Evolutionary conservation across 2,797 vertebrate species (phyloP), one percentile per base, ranked within the genome.

Genomic region (Sebastes matsubarae): DNA sequence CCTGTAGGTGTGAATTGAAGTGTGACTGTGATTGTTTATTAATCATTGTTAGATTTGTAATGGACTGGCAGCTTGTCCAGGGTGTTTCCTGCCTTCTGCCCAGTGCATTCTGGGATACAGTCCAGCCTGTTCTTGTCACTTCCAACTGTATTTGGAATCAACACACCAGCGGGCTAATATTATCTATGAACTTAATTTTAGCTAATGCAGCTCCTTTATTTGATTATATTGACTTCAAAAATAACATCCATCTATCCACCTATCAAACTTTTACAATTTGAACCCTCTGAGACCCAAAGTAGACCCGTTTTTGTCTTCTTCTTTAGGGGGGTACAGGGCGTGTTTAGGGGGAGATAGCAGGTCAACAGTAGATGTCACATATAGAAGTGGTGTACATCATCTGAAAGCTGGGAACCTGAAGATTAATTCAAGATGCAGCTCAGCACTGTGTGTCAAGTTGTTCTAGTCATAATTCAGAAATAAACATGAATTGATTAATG

Each of bases 31-130:
- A 75, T 82, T 79, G 80, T 84, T 84, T 83, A 87, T 91, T 86
- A 87, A 87, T 88, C 80, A 82, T 80, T 78, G 85, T 82, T 76
- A 78, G 86, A 69, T 84, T 88, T 80, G 68, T 79, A 77, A 85
- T 79, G 63, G 73, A 81, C 84, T 86, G 89, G 85, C 87, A 82
- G 85, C 79, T 79, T 71, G 38, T 86, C 71, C 65, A 75, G 77
- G 84, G 82, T 88, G 87, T 90, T 90, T 85, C 88, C 88, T 81
- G 83, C 82, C 86, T 89, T 80, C 68, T 90, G 85, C 77, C 84
- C 80, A 81, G 59, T 89, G 87, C 85, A 90, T 86, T 89, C 86
- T 91, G 90, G 88, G 89, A 91, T 60, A 64, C 34, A 20, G 24
- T 89, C 88, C 91, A 92, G 81, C 67, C 63, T 64, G 86, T 80